Evolutionary conservation across 2,113 vertebrate species (phyloP).

Genomic region (Hyperopisus bebe): DNA sequence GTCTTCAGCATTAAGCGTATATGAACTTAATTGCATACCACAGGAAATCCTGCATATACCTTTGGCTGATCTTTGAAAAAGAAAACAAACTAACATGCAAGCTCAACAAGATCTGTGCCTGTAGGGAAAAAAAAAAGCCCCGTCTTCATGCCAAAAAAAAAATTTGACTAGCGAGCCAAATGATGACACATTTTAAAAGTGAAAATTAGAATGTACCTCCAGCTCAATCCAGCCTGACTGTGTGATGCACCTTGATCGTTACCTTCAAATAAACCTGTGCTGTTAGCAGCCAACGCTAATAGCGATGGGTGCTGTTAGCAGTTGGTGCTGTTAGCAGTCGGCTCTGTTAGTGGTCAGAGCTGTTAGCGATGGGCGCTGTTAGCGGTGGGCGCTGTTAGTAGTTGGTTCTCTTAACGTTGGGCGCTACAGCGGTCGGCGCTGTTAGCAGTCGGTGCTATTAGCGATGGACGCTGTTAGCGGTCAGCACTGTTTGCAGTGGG

Average conservation of each 20-base stretch:
- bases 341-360: no score
- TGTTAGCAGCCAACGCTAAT: not conserved
- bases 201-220: not conserved
- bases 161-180: not conserved
- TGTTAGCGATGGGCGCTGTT: not conserved
- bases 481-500: no score
- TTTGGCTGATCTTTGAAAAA: not conserved
- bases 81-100: not conserved
- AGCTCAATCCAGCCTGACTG: not conserved
- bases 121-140: not conserved
- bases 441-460: no score
- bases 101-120: not conserved
- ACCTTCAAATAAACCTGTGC: not conserved
- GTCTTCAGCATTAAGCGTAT: not conserved
- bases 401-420: no score
- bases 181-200: constrained; percentile 1
- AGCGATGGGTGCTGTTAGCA: not conserved
- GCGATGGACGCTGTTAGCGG: no score
- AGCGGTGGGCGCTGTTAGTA: no score
- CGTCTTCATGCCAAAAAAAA: not conserved
- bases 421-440: no score
- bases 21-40: not conserved
- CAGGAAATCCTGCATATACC: not conserved
- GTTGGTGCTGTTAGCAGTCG: not conserved
- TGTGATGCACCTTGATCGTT: not conserved